Percentiles rank a stretch among this genome's conserved stretches.
Evolutionary conservation across 1,140 invertebrate genomes (phyloP).

Genomic region (Patella vulgata): DNA sequence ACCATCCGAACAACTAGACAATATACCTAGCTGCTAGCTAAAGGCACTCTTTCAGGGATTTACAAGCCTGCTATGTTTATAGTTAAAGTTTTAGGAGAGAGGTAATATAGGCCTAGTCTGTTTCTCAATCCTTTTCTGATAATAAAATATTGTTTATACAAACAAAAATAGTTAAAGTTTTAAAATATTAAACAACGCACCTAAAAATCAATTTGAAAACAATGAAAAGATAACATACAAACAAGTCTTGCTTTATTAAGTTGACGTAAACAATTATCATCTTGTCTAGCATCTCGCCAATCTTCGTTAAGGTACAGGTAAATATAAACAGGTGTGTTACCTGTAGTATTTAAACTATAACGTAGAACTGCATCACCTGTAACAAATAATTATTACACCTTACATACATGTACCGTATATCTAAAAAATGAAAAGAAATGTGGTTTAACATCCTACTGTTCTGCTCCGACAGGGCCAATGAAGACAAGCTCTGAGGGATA

Average conservation of each 20-base stretch:
- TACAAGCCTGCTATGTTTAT: constrained; percentile 1
- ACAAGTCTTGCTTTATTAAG: constrained; percentile 55
- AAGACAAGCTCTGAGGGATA: no score
- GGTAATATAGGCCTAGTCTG: no score
- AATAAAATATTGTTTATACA: no score
- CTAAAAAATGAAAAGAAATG: no score
- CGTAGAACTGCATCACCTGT: constrained; percentile 51
- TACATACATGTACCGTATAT: neutral
- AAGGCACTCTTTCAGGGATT: neutral
- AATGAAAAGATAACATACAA: constrained; percentile 32
- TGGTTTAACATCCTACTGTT: no score
- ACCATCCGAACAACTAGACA: neutral
- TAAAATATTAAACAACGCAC: no score
- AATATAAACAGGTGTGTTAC: constrained; percentile 30
- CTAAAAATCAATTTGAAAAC: neutral
- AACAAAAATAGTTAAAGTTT: no score
- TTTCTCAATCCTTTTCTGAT: no score
- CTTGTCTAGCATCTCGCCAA: constrained; percentile 53
- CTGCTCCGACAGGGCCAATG: no score
- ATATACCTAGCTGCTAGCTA: no score
- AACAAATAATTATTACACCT: constrained; percentile 18
- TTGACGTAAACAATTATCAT: constrained; percentile 66
- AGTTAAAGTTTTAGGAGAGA: neutral
- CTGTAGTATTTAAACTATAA: constrained; percentile 46
- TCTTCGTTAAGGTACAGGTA: constrained; percentile 54